Percentiles rank a stretch among this genome's conserved stretches.
phyloP scores from a whole-genome alignment of 2,888 invertebrate species.

The Phania funesta region DNA sequence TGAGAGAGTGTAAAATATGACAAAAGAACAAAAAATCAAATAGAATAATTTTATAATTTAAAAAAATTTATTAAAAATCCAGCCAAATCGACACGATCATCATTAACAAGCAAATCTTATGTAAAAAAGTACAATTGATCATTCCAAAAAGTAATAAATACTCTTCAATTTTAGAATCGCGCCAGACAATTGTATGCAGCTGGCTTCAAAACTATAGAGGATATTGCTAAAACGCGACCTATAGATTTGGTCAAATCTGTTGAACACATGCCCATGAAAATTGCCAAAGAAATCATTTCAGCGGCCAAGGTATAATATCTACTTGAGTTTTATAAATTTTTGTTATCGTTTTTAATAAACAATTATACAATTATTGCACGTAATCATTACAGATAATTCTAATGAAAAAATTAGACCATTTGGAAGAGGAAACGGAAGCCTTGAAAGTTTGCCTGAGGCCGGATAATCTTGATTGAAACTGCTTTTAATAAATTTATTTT shows the following conservation, averaged over 20 bases:
- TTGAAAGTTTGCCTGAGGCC: conserved; percentile 73
- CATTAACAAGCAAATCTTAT: too few species aligned
- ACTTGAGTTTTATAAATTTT: not conserved
- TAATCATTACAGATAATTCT: conserved; percentile 85
- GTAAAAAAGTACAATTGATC: not conserved
- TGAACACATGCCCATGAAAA: conserved; percentile 86
- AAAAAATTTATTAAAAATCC: too few species aligned
- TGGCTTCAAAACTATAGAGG: conserved; percentile 89
- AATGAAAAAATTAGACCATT: conserved; percentile 91
- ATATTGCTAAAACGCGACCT: conserved; percentile 87
- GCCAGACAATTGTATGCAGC: conserved; percentile 91
- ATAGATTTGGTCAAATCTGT: conserved; percentile 84
- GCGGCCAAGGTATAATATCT: conserved; percentile 85
- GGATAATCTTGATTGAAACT: conserved; percentile 39
- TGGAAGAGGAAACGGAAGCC: conserved; percentile 90
- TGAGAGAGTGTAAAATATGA: too few species aligned
- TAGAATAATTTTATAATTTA: too few species aligned
- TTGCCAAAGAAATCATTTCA: conserved; percentile 90
- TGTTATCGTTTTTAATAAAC: not conserved
- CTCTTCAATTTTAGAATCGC: conserved; percentile 82
- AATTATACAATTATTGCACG: not conserved
- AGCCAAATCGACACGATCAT: too few species aligned
- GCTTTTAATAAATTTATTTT: not conserved
- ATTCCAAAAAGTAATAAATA: not conserved
- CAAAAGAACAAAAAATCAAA: too few species aligned